A percentile compares a stretch with the other conserved stretches of the same genome.
phyloP scores from a whole-genome alignment of 92 coral and sea anemone species.

The Hydrozoanthus gracilis region DNA sequence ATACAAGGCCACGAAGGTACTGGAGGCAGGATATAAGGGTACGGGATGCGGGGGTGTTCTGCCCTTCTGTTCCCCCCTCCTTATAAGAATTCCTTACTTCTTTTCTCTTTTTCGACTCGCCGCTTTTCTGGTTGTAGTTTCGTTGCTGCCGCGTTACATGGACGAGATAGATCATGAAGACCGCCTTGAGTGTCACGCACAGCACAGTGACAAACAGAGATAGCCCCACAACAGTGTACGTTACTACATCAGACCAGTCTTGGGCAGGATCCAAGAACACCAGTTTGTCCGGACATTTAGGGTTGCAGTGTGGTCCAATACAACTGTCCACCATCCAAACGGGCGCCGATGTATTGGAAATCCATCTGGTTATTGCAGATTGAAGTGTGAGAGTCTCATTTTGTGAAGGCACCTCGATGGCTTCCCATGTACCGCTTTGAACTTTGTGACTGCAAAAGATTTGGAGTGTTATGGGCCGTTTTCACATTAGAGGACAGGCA shows the following conservation, averaged over 20 bases:
- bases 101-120: constrained; percentile 56
- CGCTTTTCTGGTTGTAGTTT: constrained; percentile 48
- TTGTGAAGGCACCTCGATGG: constrained; percentile 43
- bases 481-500: neutral
- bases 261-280: constrained; percentile 55
- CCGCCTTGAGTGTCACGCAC: constrained; percentile 48
- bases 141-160: constrained; percentile 46
- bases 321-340: constrained; percentile 57
- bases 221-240: constrained; percentile 14
- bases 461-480: neutral
- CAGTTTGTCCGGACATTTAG: constrained; percentile 69
- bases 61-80: neutral
- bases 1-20: no score
- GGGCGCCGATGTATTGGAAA: constrained; percentile 4
- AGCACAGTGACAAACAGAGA: constrained; percentile 59
- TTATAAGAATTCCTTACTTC: constrained; percentile 40
- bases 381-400: constrained; percentile 31
- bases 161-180: constrained; percentile 51
- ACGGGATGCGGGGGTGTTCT: no score
- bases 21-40: no score
- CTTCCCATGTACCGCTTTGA: constrained; percentile 58
- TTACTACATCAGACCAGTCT: constrained; percentile 38
- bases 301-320: constrained; percentile 71
- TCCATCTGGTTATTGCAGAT: constrained; percentile 54
- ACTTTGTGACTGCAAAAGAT: constrained; percentile 52